Conservation (phyloP, 2,888 invertebrate genomes). For the Drosophila phalerata region DNA sequence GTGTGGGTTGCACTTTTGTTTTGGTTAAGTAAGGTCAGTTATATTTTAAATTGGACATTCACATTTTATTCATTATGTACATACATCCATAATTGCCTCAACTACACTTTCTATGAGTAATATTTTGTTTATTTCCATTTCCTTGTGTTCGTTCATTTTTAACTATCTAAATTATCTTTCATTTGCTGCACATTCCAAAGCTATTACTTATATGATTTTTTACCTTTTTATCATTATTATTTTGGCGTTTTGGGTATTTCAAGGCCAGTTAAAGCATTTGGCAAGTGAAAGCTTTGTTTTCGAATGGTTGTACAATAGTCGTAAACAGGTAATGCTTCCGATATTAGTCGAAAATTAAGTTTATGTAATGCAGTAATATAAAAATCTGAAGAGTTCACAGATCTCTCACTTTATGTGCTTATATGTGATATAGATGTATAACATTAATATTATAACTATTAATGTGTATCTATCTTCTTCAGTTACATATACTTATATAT, state of each 20-base stretch:
- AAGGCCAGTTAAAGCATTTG: slow-evolving; percentile 37
- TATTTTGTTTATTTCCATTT: slow-evolving; percentile 10
- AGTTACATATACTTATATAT: background rate
- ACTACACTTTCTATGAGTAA: slow-evolving; percentile 19
- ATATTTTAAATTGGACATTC: background rate
- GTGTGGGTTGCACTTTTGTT: background rate
- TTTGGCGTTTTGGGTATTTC: slow-evolving; percentile 21
- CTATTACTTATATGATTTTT: slow-evolving; percentile 18
- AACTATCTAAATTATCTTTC: slow-evolving; percentile 25
- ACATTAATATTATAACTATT: too few relatives aligned
- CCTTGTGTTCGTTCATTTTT: slow-evolving; percentile 6
- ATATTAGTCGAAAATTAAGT: slow-evolving; percentile 1
- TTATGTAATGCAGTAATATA: slow-evolving; percentile 38
- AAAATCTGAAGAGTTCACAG: slow-evolving; percentile 16
- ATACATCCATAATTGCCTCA: background rate
- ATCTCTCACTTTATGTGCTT: slow-evolving; percentile 17
- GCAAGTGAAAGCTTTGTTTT: slow-evolving; percentile 48
- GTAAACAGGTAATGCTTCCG: slow-evolving; percentile 27
- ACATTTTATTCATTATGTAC: background rate
- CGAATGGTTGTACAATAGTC: slow-evolving; percentile 18
- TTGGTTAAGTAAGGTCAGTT: slow-evolving; percentile 4
- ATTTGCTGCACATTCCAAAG: slow-evolving; percentile 23
- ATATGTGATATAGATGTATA: background rate
- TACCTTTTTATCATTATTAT: background rate
- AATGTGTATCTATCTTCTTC: background rate